These are phyloP conservation scores for Emys orbicularis DNA, from an alignment of 2,797 vertebrate genomes.

Conservation along the genomic window DNA sequence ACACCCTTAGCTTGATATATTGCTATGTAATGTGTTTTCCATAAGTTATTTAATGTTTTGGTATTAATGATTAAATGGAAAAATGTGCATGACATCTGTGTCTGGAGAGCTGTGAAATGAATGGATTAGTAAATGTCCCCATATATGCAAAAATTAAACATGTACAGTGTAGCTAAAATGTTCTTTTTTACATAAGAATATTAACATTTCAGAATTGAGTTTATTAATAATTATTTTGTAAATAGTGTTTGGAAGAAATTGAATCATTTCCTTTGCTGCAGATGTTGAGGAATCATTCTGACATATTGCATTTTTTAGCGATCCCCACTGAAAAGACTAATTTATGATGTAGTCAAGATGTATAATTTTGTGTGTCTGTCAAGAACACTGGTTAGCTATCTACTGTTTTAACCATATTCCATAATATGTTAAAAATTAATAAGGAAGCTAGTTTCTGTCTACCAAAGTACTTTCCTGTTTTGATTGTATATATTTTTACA, in stretches of 20 bases:
- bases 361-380: constrained; percentile 65
- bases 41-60: constrained; percentile 2
- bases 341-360: constrained; percentile 73
- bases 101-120: not conserved
- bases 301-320: constrained; percentile 62
- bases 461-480: constrained; percentile 39
- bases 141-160: not conserved
- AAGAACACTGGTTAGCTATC: constrained; percentile 54
- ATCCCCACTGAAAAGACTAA: constrained; percentile 64
- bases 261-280: constrained; percentile 69
- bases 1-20: constrained; percentile 15
- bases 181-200: not conserved
- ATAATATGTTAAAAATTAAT: constrained; percentile 69
- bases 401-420: constrained; percentile 65
- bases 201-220: constrained; percentile 58
- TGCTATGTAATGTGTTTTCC: not conserved
- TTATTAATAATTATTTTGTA: constrained; percentile 64
- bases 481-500: constrained; percentile 64
- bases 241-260: constrained; percentile 59
- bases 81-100: rapidly evolving
- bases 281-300: constrained; percentile 67
- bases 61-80: constrained; percentile 11
- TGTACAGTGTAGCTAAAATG: rapidly evolving
- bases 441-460: constrained; percentile 64
- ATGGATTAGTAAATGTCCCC: not conserved